These are phyloP conservation scores for Rhinichthys klamathensis DNA, from an alignment of 2,113 vertebrate species.

Conservation along the genomic window DNA sequence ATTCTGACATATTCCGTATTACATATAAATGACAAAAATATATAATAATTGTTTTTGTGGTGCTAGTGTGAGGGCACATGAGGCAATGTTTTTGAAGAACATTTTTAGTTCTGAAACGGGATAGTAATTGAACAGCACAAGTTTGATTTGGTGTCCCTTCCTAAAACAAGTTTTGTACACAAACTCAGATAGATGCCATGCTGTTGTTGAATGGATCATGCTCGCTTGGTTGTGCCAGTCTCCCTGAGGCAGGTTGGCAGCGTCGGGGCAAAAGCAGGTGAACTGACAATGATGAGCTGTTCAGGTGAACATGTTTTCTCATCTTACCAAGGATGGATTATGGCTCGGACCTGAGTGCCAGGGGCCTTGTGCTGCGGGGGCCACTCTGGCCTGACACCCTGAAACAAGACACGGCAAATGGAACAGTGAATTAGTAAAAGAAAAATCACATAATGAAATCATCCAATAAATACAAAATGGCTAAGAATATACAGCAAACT, in stretches of 20 bases:
- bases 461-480: no score
- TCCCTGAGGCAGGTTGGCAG: constrained; percentile 2
- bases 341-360: not conserved
- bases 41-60: not conserved
- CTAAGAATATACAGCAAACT: no score
- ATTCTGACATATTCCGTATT: not conserved
- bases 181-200: constrained; percentile 5
- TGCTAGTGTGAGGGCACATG: not conserved
- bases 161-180: constrained; percentile 26
- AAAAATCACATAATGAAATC: not conserved
- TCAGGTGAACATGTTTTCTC: constrained; percentile 37
- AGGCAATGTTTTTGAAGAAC: not conserved
- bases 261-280: not conserved
- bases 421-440: not conserved
- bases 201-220: not conserved
- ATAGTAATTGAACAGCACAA: not conserved
- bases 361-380: not conserved
- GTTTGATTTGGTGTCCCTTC: not conserved
- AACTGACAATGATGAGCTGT: constrained; percentile 18
- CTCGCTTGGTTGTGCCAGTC: not conserved
- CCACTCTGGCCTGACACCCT: not conserved
- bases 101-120: not conserved
- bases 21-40: not conserved
- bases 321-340: constrained; percentile 2
- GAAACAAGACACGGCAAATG: not conserved